Evolutionary conservation across 2,113 vertebrate genomes (phyloP).

Genomic region (Eptesicus fuscus): DNA sequence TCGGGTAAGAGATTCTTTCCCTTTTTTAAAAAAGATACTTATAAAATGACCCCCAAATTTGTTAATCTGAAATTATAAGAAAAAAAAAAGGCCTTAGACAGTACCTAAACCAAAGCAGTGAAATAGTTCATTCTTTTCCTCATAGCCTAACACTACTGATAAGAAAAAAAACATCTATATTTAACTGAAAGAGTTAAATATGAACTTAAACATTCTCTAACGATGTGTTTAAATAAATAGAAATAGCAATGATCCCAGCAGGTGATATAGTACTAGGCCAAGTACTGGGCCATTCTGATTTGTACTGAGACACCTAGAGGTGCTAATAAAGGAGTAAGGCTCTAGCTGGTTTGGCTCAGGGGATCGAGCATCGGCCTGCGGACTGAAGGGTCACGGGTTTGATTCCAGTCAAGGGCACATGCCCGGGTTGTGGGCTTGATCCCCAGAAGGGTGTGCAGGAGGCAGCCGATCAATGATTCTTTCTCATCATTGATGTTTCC

Average conservation of each 20-base stretch:
- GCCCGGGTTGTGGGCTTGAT: too few relatives aligned
- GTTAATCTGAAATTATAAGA: neutral
- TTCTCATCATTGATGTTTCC: too few relatives aligned
- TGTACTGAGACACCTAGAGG: neutral
- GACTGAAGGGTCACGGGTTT: too few relatives aligned
- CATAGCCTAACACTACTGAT: neutral
- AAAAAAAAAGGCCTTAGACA: neutral
- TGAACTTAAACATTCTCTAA: constrained; percentile 34
- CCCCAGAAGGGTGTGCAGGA: too few relatives aligned
- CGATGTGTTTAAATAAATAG: constrained; percentile 42
- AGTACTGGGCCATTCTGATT: neutral
- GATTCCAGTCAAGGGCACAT: too few relatives aligned
- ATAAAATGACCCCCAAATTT: neutral
- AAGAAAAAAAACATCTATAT: neutral
- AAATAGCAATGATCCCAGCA: neutral
- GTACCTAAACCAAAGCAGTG: neutral
- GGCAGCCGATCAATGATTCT: too few relatives aligned
- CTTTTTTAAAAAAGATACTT: neutral
- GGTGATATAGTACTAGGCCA: neutral
- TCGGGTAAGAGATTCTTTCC: neutral
- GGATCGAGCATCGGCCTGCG: too few relatives aligned
- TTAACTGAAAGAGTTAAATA: constrained; percentile 34
- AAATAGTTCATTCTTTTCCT: neutral
- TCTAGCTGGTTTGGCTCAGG: too few relatives aligned
- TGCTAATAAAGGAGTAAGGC: neutral